Conservation (phyloP, 2,888 invertebrate genomes). For the Zelleria hepariella region DNA sequence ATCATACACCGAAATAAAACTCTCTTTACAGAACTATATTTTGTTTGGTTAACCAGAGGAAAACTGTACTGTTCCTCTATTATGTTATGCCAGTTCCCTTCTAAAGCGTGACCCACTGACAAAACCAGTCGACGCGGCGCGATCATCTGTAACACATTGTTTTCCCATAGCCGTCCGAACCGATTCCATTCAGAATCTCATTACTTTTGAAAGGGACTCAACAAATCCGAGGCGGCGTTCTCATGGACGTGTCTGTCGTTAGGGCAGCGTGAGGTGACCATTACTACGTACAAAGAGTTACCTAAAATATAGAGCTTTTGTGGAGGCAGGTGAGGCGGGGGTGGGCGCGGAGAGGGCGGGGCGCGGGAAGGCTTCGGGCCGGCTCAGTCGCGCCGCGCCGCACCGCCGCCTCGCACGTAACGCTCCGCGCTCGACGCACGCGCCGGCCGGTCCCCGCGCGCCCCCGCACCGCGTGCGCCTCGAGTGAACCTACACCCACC, state of each 20-base stretch:
- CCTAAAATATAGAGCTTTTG: slow-evolving; percentile 73
- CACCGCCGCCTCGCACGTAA: slow-evolving; percentile 63
- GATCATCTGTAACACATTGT: slow-evolving; percentile 44
- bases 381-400: slow-evolving; percentile 67
- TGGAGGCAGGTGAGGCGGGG: slow-evolving; percentile 58
- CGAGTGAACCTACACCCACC: slow-evolving; percentile 16
- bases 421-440: slow-evolving; percentile 20
- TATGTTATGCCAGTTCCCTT: neutral
- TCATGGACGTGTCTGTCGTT: slow-evolving; percentile 71
- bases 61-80: neutral
- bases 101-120: slow-evolving; percentile 53
- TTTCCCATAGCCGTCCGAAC: slow-evolving; percentile 53
- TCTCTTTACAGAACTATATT: neutral
- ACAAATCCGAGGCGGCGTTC: slow-evolving; percentile 69
- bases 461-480: slow-evolving; percentile 15
- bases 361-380: slow-evolving; percentile 59
- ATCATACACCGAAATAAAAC: neutral
- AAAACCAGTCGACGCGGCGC: slow-evolving; percentile 37
- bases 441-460: slow-evolving; percentile 5
- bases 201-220: slow-evolving; percentile 64
- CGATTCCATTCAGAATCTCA: slow-evolving; percentile 69
- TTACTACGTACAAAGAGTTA: slow-evolving; percentile 70
- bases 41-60: neutral
- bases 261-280: slow-evolving; percentile 72
- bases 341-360: slow-evolving; percentile 57